These are phyloP conservation scores for Saccostrea cuccullata DNA, from an alignment of 1,140 invertebrate species.

Conservation along the genomic window DNA sequence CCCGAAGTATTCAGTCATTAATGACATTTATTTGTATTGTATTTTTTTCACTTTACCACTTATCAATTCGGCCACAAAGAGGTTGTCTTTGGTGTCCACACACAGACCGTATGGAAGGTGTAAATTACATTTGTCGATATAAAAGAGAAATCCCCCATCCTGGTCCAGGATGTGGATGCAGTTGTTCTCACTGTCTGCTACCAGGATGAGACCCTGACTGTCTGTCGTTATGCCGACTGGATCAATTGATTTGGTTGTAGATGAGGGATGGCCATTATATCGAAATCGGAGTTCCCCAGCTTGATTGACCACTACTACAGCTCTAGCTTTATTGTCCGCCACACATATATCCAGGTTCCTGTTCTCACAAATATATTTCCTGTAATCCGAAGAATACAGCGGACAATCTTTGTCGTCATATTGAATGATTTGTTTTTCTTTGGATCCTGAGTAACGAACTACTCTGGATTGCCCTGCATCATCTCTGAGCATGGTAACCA, in stretches of 20 bases:
- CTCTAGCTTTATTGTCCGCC: too few species aligned
- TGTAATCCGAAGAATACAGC: background rate
- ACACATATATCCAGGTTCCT: too few species aligned
- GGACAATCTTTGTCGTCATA: background rate
- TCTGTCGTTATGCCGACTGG: slow-evolving; percentile 6
- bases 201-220: background rate
- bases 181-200: background rate
- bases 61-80: background rate
- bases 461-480: background rate
- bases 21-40: background rate
- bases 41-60: slow-evolving; percentile 5
- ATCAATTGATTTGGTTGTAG: background rate
- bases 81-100: slow-evolving; percentile 8
- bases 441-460: background rate
- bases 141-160: background rate
- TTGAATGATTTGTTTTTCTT: background rate
- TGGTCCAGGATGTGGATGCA: background rate
- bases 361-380: background rate
- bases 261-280: background rate
- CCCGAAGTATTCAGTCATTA: too few species aligned
- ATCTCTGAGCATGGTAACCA: background rate
- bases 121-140: background rate
- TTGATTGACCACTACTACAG: too few species aligned
- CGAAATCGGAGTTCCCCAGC: too few species aligned
- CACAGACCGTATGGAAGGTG: background rate